phyloP scores from a whole-genome alignment of 1,140 invertebrate species.

The Macrocentrus cingulum region DNA sequence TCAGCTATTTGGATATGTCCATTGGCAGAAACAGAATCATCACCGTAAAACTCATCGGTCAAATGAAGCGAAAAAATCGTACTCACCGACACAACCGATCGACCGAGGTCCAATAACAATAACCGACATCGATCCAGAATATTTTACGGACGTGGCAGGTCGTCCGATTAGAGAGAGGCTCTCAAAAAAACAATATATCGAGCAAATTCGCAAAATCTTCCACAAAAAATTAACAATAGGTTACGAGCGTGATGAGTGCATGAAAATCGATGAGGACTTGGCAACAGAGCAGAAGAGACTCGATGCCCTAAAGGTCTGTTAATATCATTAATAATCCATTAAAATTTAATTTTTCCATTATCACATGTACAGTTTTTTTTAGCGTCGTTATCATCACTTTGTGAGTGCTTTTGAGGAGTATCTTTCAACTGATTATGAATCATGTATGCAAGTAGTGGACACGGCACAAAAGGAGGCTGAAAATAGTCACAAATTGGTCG shows the following conservation, averaged over 20 bases:
- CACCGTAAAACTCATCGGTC: constrained; percentile 36
- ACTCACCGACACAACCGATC: neutral
- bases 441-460: constrained; percentile 61
- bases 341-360: neutral
- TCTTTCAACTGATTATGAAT: constrained; percentile 63
- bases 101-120: constrained; percentile 31
- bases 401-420: constrained; percentile 66
- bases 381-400: constrained; percentile 55
- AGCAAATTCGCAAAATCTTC: constrained; percentile 61
- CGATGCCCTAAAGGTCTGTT: constrained; percentile 57
- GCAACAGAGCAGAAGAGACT: constrained; percentile 61
- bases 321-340: neutral
- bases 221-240: constrained; percentile 61
- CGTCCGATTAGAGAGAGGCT: constrained; percentile 59
- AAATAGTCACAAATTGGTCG: constrained; percentile 55
- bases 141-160: constrained; percentile 63
- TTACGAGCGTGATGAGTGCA: constrained; percentile 63
- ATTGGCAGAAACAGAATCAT: constrained; percentile 36
- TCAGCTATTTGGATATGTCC: constrained; percentile 37
- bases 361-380: neutral
- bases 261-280: constrained; percentile 64
- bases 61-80: neutral
- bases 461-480: constrained; percentile 58
- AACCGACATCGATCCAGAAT: constrained; percentile 65
- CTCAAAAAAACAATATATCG: constrained; percentile 60